These are phyloP conservation scores for Cyaniris semiargus DNA, from an alignment of 2,888 invertebrate genomes.

Conservation along the genomic window DNA sequence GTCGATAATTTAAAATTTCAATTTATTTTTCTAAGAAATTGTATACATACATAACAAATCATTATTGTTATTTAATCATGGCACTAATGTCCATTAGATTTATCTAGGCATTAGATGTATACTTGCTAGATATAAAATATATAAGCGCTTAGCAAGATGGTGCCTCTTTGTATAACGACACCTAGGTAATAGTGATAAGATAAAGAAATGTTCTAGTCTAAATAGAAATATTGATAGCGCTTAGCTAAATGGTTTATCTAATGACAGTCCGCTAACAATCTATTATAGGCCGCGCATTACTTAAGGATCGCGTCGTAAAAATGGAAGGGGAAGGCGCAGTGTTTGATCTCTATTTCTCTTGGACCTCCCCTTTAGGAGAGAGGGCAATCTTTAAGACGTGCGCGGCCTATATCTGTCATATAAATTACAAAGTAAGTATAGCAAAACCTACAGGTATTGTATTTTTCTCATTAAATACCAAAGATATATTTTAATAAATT, in stretches of 20 bases:
- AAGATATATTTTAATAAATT: slow-evolving; percentile 21
- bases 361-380: no score
- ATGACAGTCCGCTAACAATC: background rate
- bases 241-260: background rate
- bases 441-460: background rate
- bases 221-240: background rate
- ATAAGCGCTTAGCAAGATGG: background rate
- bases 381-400: background rate
- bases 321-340: no score
- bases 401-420: background rate
- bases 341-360: no score
- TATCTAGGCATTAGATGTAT: background rate
- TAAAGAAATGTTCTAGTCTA: background rate
- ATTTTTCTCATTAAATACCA: slow-evolving; percentile 25
- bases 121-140: background rate
- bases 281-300: no score
- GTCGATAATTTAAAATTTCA: background rate
- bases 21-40: background rate
- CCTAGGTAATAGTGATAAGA: background rate
- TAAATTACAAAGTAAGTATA: background rate
- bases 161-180: background rate
- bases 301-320: no score
- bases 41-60: background rate
- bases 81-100: slow-evolving; percentile 6
- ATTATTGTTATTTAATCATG: background rate